A percentile compares a stretch with the other conserved stretches of the same genome.
Evolutionary conservation across 1,140 invertebrate genomes (phyloP).

Genomic region (Drosophila azteca): DNA sequence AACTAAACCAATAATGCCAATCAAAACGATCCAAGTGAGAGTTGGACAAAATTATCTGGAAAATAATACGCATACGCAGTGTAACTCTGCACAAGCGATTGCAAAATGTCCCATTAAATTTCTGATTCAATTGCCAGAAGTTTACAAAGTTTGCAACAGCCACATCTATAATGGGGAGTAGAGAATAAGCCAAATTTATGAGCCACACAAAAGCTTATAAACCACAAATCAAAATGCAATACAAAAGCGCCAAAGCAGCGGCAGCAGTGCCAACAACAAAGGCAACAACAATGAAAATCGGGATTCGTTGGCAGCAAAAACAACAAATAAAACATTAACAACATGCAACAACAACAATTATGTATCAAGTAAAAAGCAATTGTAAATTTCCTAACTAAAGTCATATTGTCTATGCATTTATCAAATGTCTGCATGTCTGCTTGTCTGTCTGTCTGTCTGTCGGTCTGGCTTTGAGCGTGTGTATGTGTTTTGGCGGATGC

Average conservation of each 20-base stretch:
- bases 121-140: slow-evolving; percentile 45
- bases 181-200: slow-evolving; percentile 77
- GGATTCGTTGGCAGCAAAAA: slow-evolving; percentile 4
- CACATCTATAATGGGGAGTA: slow-evolving; percentile 26
- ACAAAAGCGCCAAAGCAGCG: slow-evolving; percentile 62
- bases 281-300: slow-evolving; percentile 15
- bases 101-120: slow-evolving; percentile 15
- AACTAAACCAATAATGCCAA: background rate
- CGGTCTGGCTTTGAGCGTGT: slow-evolving; percentile 14
- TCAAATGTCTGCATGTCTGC: slow-evolving; percentile 60
- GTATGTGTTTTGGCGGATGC: slow-evolving; percentile 70
- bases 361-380: slow-evolving; percentile 78
- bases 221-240: slow-evolving; percentile 79
- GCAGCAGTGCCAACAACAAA: too few relatives aligned
- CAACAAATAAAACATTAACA: background rate
- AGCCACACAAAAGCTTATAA: slow-evolving; percentile 71
- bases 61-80: slow-evolving; percentile 30
- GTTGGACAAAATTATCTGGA: background rate
- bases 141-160: slow-evolving; percentile 11
- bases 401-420: slow-evolving; percentile 77
- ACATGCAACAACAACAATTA: slow-evolving; percentile 53
- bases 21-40: background rate
- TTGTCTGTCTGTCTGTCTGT: slow-evolving; percentile 21
- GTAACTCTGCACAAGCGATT: background rate
- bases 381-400: slow-evolving; percentile 79